Evolutionary conservation across 2,888 invertebrate genomes (phyloP).

Genomic region (Monopis laevigella): DNA sequence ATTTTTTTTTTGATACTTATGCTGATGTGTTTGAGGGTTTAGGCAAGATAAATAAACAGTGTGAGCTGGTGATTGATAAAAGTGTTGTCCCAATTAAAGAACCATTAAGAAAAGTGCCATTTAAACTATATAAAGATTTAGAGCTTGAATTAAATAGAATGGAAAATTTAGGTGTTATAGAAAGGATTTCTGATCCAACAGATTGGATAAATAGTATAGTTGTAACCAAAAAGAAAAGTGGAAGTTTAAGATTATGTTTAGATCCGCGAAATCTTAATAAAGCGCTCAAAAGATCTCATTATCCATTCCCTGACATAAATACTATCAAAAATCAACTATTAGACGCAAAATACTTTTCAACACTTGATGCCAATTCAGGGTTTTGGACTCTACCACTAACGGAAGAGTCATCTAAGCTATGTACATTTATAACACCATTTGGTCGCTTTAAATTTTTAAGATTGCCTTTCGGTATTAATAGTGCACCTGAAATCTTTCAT

Average conservation of each 20-base stretch:
- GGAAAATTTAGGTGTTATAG: slow-evolving; percentile 15
- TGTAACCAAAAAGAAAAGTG: slow-evolving; percentile 18
- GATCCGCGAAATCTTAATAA: slow-evolving; percentile 22
- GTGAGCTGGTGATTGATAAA: background rate
- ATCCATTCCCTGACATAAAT: slow-evolving; percentile 21
- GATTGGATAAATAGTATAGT: slow-evolving; percentile 21
- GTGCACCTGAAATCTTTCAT: slow-evolving; percentile 20
- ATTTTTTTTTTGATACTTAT: background rate
- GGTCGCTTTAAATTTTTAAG: slow-evolving; percentile 18
- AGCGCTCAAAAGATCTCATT: slow-evolving; percentile 20
- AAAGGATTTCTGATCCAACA: slow-evolving; percentile 17
- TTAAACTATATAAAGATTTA: slow-evolving; percentile 11
- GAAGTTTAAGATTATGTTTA: slow-evolving; percentile 20
- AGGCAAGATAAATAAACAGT: background rate
- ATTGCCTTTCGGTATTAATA: slow-evolving; percentile 20
- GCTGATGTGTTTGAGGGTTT: slow-evolving; percentile 1
- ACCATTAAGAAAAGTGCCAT: slow-evolving; percentile 2
- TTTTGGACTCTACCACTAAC: slow-evolving; percentile 19
- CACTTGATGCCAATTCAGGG: slow-evolving; percentile 20
- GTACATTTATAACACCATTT: slow-evolving; percentile 21
- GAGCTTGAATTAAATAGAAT: slow-evolving; percentile 16
- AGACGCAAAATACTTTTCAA: slow-evolving; percentile 19
- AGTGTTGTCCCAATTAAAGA: slow-evolving; percentile 5
- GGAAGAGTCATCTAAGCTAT: slow-evolving; percentile 17
- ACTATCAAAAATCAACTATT: slow-evolving; percentile 18